phyloP scores from a whole-genome alignment of 2,888 invertebrate species.

The Eupeodes luniger region DNA sequence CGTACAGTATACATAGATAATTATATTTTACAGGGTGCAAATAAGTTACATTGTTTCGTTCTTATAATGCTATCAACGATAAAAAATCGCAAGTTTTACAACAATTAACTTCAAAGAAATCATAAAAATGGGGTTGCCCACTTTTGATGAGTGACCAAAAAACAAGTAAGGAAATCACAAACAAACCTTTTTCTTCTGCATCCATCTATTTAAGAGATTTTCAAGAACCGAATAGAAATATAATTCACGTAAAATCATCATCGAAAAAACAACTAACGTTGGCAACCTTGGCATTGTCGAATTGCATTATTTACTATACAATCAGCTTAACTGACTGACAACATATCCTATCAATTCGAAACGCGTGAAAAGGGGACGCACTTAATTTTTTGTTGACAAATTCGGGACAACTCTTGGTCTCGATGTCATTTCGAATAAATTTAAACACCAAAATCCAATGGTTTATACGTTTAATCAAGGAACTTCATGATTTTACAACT shows the following conservation, averaged over 20 bases:
- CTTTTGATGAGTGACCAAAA: too few species aligned
- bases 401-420: slow-evolving; percentile 75
- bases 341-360: slow-evolving; percentile 60
- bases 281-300: neutral
- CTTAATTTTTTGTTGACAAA: slow-evolving; percentile 78
- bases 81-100: neutral
- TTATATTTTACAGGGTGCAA: slow-evolving; percentile 28
- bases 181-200: too few species aligned
- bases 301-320: neutral
- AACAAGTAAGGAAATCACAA: too few species aligned
- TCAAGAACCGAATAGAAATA: too few species aligned
- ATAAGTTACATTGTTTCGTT: slow-evolving; percentile 23
- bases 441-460: slow-evolving; percentile 62
- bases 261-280: neutral
- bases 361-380: slow-evolving; percentile 57
- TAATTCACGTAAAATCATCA: too few species aligned
- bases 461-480: slow-evolving; percentile 3
- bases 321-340: slow-evolving; percentile 22
- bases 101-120: neutral
- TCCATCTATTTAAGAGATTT: too few species aligned
- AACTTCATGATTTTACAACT: slow-evolving; percentile 47
- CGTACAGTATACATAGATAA: slow-evolving; percentile 8
- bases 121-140: too few species aligned
- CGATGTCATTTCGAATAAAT: slow-evolving; percentile 77
- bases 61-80: neutral